These are phyloP conservation scores for Thamnophis elegans DNA, from an alignment of 2,797 vertebrate genomes.

Conservation along the genomic window DNA sequence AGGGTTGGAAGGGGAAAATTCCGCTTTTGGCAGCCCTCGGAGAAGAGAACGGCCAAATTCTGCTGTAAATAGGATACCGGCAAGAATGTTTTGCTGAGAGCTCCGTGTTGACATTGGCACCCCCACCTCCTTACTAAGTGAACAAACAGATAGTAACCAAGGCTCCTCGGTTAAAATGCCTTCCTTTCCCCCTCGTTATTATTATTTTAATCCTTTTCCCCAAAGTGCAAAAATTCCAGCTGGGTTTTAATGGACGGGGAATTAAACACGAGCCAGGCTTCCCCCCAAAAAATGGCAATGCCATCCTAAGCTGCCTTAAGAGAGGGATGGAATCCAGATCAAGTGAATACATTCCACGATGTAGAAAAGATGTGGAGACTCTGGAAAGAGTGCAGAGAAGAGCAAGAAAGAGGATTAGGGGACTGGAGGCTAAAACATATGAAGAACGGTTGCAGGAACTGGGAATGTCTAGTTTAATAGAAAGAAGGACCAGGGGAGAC, in stretches of 20 bases:
- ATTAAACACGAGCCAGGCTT: background rate
- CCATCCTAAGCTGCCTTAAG: background rate
- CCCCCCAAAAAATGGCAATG: background rate
- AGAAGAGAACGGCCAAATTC: background rate
- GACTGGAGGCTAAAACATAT: no score
- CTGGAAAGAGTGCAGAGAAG: no score
- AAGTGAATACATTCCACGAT: no score
- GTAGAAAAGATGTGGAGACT: no score
- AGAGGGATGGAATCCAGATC: background rate
- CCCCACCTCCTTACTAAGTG: constrained; percentile 25
- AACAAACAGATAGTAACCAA: constrained; percentile 40
- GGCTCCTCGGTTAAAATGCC: constrained; percentile 15
- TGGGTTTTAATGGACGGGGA: background rate
- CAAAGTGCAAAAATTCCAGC: background rate
- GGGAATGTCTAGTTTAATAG: no score
- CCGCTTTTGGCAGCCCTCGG: background rate
- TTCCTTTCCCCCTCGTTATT: background rate
- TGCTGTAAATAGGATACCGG: background rate
- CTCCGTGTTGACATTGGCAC: constrained; percentile 49
- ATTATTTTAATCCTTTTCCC: no score
- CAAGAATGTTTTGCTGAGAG: constrained; percentile 26
- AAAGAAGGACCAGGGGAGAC: no score
- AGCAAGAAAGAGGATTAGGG: no score
- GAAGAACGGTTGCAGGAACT: no score
- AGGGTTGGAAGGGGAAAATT: background rate